phyloP scores from a whole-genome alignment of 1,140 invertebrate species.

The Tachypleus tridentatus region DNA sequence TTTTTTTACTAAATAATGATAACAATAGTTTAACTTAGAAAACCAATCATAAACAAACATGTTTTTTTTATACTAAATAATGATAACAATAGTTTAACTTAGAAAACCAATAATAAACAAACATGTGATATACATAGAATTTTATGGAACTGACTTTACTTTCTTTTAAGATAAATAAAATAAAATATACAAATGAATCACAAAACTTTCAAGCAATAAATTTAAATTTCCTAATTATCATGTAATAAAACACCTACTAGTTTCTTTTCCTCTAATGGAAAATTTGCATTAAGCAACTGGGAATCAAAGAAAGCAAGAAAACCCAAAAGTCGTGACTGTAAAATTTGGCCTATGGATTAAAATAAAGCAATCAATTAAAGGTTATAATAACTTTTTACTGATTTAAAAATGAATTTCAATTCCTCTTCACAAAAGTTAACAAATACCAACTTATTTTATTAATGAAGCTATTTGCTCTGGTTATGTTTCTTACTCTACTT shows the following conservation, averaged over 20 bases:
- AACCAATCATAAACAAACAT: too few species aligned
- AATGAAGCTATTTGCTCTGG: conserved; percentile 8
- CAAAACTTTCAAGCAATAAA: too few species aligned
- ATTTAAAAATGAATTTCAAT: conserved; percentile 8
- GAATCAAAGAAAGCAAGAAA: conserved; percentile 68
- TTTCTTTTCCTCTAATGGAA: conserved; percentile 53
- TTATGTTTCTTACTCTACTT: too few species aligned
- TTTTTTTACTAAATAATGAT: too few species aligned
- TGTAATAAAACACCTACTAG: conserved; percentile 47
- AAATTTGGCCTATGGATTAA: conserved; percentile 44
- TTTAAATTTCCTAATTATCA: conserved; percentile 29
- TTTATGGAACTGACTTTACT: too few species aligned
- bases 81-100: too few species aligned
- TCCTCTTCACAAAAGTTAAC: neutral
- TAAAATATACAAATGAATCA: too few species aligned
- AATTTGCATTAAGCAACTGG: conserved; percentile 50
- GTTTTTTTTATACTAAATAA: too few species aligned
- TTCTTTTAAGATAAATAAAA: too few species aligned
- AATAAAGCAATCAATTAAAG: conserved; percentile 8
- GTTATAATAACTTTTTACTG: neutral
- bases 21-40: too few species aligned
- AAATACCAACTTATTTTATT: neutral
- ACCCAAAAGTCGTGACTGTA: conserved; percentile 62
- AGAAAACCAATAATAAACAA: too few species aligned
- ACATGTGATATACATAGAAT: too few species aligned